Conservation (phyloP, 2,888 invertebrate species). For the Piscicola geometra region DNA sequence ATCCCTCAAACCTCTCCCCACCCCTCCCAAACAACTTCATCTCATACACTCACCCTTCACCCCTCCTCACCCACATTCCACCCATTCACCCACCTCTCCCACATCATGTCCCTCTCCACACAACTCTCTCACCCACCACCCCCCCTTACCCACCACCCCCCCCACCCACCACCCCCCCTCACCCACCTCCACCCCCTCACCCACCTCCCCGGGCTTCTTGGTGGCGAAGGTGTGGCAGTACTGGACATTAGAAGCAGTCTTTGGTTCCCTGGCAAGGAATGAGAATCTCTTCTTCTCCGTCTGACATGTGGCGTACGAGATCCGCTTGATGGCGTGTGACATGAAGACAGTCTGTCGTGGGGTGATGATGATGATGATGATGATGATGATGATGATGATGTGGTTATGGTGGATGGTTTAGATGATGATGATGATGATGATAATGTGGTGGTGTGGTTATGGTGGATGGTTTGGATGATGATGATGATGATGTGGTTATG, state of each 20-base stretch:
- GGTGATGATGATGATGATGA: neutral
- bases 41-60: constrained; percentile 7
- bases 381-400: constrained; percentile 15
- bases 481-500: constrained; percentile 13
- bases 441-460: neutral
- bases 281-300: constrained; percentile 73
- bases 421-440: constrained; percentile 28
- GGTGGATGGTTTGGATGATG: neutral
- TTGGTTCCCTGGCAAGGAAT: constrained; percentile 70
- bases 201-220: constrained; percentile 70
- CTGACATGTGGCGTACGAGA: constrained; percentile 81
- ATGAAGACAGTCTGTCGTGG: constrained; percentile 59
- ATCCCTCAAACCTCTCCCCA: neutral
- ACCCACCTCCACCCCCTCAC: neutral
- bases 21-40: neutral
- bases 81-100: constrained; percentile 7
- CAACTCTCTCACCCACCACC: constrained; percentile 61
- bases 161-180: neutral
- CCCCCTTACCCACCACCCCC: constrained; percentile 54
- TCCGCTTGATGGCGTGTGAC: constrained; percentile 77
- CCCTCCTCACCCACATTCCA: constrained; percentile 1
- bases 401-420: constrained; percentile 1
- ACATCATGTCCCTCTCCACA: neutral
- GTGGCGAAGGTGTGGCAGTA: constrained; percentile 78
- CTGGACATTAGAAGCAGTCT: constrained; percentile 67